Percentiles rank a stretch among this genome's conserved stretches.
Conservation (phyloP, 2,797 vertebrate genomes). For the Adrianichthys oophorus region DNA sequence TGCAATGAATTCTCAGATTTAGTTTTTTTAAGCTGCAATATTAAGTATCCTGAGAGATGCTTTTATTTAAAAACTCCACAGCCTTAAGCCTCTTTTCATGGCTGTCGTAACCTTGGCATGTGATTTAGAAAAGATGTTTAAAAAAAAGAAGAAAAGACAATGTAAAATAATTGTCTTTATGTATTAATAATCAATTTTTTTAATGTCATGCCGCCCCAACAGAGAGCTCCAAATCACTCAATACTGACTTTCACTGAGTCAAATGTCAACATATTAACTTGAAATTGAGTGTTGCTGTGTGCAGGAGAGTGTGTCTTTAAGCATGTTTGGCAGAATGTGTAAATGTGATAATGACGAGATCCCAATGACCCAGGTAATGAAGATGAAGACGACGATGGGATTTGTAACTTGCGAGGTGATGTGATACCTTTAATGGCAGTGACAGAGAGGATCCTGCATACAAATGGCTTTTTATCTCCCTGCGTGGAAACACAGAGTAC, state of each 20-base stretch:
- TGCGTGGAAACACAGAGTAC: constrained; percentile 19
- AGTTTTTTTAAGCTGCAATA: no score
- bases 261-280: constrained; percentile 61
- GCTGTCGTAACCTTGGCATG: constrained; percentile 57
- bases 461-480: constrained; percentile 58
- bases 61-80: no score
- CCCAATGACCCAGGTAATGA: constrained; percentile 63
- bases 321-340: constrained; percentile 1
- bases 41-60: no score
- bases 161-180: constrained; percentile 52
- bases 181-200: constrained; percentile 34
- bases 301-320: constrained; percentile 5
- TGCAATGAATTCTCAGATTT: no score
- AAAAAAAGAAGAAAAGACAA: constrained; percentile 22
- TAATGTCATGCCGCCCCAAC: constrained; percentile 17
- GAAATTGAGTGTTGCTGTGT: constrained; percentile 10
- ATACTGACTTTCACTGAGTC: constrained; percentile 33
- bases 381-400: constrained; percentile 61
- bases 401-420: constrained; percentile 51
- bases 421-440: constrained; percentile 50
- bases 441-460: constrained; percentile 47
- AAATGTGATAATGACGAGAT: constrained; percentile 24
- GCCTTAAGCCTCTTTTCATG: not conserved
- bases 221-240: constrained; percentile 29
- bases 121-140: not conserved